Base-by-base conservation (phyloP, 2,113 vertebrate genomes). In the Mustela lutreola region DNA sequence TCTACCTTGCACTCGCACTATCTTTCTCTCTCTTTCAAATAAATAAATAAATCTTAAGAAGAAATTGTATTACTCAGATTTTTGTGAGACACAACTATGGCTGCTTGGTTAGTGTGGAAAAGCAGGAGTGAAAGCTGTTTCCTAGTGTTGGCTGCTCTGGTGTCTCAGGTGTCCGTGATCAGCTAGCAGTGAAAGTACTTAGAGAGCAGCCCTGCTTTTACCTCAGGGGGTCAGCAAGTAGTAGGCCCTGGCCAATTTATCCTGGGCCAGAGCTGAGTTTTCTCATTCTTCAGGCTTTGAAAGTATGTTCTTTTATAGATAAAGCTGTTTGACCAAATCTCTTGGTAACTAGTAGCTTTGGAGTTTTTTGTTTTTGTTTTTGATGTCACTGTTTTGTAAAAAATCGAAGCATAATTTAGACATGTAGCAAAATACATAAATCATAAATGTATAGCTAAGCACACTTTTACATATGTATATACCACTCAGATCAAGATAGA, bases 261-360 rank as follows among this genome's bases (percentile, higher is more conserved):
- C 33, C 76, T 11, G 45, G 79, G n/a, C 18, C 63, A 58, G 63
- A 48, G 33, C 65, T 65, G 58, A 85, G 19, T 79, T 90, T 89
- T 86, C 82, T 97, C 16, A 36, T 76, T 96, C 31, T 73, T 75
- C 1, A 79, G 67, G 18, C 70, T 94, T 87, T 97, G 93, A 90
- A 89, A 92, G 92, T 53, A 11, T 42, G 3, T 22, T 93, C 39
- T 81, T 50, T 80, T 60, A 26, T 24, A 80, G 67, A 53, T 75
- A 62, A 36, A 86, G 45, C 24, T 76, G 48, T 73, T 85, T 89
- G 36, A 48, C 31, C 22, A 22, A 73, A 75, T 90, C 5, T 31
- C 14, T 33, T 79, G 24, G 22, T 94, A 53, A 79, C 31, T 62
- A 65, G 50, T 63, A 86, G 78, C 93, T 88, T 91, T 95, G 62